A percentile compares a stretch with the other conserved stretches of the same genome.
These are phyloP conservation scores for Malurus elegans DNA, from an alignment of 2,113 vertebrate species.

Conservation along the genomic window DNA sequence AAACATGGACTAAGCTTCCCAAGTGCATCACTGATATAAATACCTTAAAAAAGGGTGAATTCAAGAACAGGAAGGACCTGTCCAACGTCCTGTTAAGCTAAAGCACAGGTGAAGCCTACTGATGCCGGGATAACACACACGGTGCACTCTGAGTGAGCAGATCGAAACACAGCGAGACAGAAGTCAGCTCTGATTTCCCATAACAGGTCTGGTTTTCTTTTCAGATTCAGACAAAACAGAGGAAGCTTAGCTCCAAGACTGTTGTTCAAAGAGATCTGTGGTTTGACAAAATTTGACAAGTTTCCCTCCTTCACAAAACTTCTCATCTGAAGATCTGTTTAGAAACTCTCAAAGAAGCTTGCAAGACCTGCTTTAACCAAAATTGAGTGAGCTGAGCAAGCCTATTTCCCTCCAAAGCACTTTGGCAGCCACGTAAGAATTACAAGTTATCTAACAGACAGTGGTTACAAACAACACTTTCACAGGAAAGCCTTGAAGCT, in stretches of 20 bases:
- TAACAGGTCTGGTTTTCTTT: neutral
- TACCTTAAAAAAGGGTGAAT: neutral
- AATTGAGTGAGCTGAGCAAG: neutral
- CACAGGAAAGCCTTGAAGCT: constrained; percentile 6
- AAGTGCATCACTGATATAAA: neutral
- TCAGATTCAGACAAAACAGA: neutral
- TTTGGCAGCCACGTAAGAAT: neutral
- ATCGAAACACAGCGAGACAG: neutral
- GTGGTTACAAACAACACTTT: constrained; percentile 25
- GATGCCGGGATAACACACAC: neutral
- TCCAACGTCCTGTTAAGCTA: neutral
- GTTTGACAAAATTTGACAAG: neutral
- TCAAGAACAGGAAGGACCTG: neutral
- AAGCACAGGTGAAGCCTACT: neutral
- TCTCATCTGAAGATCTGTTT: neutral
- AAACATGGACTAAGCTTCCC: neutral
- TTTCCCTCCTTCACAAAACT: neutral
- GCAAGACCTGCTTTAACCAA: neutral
- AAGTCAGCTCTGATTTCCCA: neutral
- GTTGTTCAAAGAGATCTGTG: neutral
- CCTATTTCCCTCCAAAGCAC: neutral
- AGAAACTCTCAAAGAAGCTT: neutral
- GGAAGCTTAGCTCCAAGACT: neutral
- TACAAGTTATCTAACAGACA: neutral
- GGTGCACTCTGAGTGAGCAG: neutral